These are phyloP conservation scores for Megalops cyprinoides DNA, from an alignment of 2,797 vertebrate genomes.

Conservation along the genomic window DNA sequence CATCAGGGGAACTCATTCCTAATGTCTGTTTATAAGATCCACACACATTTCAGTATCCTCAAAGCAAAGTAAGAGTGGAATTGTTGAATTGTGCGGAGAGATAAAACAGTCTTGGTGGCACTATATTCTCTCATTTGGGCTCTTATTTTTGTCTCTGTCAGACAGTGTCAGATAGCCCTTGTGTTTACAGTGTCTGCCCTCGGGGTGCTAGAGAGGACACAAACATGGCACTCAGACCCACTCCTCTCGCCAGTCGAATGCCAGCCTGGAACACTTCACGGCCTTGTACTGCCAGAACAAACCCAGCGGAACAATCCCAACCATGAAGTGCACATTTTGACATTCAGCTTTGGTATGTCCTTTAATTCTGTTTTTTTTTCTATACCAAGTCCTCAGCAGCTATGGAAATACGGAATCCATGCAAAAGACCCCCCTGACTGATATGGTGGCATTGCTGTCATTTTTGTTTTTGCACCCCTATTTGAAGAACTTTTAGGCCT, in stretches of 20 bases:
- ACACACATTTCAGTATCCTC: not conserved
- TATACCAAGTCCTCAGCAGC: not conserved
- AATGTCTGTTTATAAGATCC: not conserved
- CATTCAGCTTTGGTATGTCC: not conserved
- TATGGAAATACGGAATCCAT: constrained; percentile 9
- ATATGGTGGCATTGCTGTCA: too few species aligned
- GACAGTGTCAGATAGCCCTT: constrained; percentile 18
- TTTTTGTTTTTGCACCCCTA: too few species aligned
- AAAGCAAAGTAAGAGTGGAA: not conserved
- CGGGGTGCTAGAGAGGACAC: not conserved
- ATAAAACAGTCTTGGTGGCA: too few species aligned
- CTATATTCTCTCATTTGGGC: constrained; percentile 45
- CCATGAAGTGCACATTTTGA: not conserved
- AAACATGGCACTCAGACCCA: constrained; percentile 10
- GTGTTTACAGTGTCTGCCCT: constrained; percentile 14
- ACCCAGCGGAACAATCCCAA: constrained; percentile 9
- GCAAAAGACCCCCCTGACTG: not conserved
- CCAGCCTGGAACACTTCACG: not conserved
- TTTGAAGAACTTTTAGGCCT: too few species aligned
- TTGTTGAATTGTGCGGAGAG: not conserved
- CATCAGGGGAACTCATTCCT: not conserved
- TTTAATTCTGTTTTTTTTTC: not conserved
- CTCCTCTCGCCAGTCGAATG: not conserved
- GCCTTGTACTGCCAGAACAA: constrained; percentile 16
- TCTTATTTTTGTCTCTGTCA: constrained; percentile 64